Conservation (phyloP, 1,140 invertebrate genomes). For the Drosophila simulans region DNA sequence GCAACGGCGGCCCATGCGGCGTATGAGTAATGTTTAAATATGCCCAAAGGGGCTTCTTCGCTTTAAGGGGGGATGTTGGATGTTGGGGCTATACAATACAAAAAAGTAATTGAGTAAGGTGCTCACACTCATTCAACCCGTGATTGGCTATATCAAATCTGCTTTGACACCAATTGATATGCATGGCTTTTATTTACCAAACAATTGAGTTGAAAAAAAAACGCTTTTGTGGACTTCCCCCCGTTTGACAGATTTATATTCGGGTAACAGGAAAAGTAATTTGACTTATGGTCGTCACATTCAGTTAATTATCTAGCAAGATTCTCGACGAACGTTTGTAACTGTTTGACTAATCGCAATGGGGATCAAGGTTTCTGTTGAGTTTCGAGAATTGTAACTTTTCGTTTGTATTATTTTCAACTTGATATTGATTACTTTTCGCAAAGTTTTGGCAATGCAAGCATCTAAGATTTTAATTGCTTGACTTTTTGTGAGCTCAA, state of each 20-base stretch:
- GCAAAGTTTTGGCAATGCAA: not conserved
- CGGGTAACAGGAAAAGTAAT: not conserved
- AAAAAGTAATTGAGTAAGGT: conserved; percentile 9
- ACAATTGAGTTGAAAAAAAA: not conserved
- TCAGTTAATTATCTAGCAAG: no score
- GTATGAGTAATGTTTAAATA: conserved; percentile 54
- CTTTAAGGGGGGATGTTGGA: not conserved
- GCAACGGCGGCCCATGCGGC: conserved; percentile 31
- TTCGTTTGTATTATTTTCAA: not conserved
- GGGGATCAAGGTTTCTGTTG: not conserved
- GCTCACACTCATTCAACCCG: conserved; percentile 24
- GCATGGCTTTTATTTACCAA: conserved; percentile 28
- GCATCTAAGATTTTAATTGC: not conserved
- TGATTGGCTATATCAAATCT: conserved; percentile 44
- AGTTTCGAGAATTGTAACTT: not conserved
- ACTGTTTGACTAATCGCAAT: not conserved
- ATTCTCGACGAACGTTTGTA: no score
- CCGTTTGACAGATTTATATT: conserved; percentile 4
- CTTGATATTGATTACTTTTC: not conserved
- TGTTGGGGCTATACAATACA: not conserved
- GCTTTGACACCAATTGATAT: conserved; percentile 48
- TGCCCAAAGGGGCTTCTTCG: conserved; percentile 5
- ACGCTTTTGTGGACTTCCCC: not conserved
- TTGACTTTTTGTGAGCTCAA: no score
- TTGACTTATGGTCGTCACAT: no score